Percentiles rank a stretch among this genome's conserved stretches.
phyloP scores from a whole-genome alignment of 2,113 vertebrate genomes.

The Bungarus multicinctus region DNA sequence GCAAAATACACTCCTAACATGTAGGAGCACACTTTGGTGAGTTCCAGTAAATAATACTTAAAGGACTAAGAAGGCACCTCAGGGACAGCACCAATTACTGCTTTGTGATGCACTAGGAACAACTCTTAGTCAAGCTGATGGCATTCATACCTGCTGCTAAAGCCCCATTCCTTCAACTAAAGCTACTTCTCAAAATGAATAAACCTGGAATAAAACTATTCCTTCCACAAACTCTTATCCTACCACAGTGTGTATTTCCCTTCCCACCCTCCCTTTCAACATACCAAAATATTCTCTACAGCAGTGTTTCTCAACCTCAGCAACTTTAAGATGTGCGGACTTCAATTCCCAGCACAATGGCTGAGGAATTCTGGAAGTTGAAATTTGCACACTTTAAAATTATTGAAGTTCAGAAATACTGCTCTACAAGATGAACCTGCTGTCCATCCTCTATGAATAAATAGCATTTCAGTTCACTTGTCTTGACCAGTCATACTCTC shows the following conservation, averaged over 20 bases:
- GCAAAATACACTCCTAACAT: neutral
- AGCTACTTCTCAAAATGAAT: neutral
- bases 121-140: neutral
- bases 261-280: neutral
- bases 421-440: neutral
- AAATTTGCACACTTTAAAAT: neutral
- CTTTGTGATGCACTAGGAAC: neutral
- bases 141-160: neutral
- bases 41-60: conserved; percentile 4
- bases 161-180: neutral
- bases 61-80: neutral
- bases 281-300: neutral
- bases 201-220: neutral
- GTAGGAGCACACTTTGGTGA: neutral
- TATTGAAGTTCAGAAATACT: neutral
- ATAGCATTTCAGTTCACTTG: conserved; percentile 1
- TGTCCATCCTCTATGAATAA: conserved; percentile 19
- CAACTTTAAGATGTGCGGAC: neutral
- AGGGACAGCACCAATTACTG: neutral
- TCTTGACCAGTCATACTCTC: neutral
- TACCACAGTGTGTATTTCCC: neutral
- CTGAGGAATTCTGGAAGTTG: neutral
- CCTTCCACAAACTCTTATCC: neutral
- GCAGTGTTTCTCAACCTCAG: neutral
- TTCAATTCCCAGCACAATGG: neutral